Base-by-base conservation (phyloP, 2,888 invertebrate species). In the Drosophila picticornis region DNA sequence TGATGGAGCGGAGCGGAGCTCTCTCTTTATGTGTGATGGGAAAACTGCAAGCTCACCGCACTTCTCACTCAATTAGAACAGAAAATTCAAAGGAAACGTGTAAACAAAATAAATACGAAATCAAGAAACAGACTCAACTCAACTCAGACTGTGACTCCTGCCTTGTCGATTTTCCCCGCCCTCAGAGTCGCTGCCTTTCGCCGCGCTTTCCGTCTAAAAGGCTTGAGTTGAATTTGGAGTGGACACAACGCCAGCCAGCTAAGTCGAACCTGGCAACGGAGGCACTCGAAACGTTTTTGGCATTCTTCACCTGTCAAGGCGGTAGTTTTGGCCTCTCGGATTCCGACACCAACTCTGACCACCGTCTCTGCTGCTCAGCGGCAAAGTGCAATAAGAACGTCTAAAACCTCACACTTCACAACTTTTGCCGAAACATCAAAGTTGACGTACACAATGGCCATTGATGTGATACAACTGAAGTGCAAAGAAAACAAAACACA, bases 391-490 rank as follows among this genome's bases (percentile, higher is more conserved):
- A 88, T 87, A 89, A 90, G 91, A 88, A 85, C 82, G 85, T 82
- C 89, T 75, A 85, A 89, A 86, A 83, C 78, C 88, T 91, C 90
- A 90, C 91, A 90, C 91, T 91, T 91, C 84, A 84, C 81, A 86
- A 80, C 84, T 82, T 79, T 86, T 81, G 81, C 85, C 90, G 83
- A 82, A 90, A 91, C 90, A 90, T 91, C 91, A 91, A 91, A 91
- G 91, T 86, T 87, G 85, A 91, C 86, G 83, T 85, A 78, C 83
- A 90, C 90, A 90, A 91, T 88, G 90, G 90, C 89, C 90, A 85
- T 88, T 86, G 84, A 90, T 86, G 83, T 83, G 88, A 90, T 82
- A 88, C 88, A 90, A 90, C 72, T 90, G 81, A 79, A 90, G 90
- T 86, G 91, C 80, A 86, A 81, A 76, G 87, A 91, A 90, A 90